Conservation (phyloP, 1,140 invertebrate genomes). For the Acyrthosiphon pisum region DNA sequence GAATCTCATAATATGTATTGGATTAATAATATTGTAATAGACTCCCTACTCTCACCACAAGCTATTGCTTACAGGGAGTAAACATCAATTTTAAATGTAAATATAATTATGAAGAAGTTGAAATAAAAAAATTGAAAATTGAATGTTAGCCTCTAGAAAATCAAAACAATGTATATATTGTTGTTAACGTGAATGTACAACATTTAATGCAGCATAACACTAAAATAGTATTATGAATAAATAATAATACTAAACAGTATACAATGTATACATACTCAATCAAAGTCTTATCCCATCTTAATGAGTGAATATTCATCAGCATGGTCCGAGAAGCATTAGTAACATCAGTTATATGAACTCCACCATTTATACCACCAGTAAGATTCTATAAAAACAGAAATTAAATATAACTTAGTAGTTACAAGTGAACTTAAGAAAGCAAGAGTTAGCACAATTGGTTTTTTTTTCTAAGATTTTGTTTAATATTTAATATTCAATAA, state of each 20-base stretch:
- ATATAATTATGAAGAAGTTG: no score
- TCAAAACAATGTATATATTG: not conserved
- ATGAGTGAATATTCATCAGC: conserved; percentile 89
- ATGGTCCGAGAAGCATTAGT: conserved; percentile 96
- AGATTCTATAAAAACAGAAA: conserved; percentile 77
- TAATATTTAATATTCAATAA: not conserved
- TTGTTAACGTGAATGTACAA: not conserved
- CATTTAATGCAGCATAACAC: not conserved
- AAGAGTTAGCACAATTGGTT: not conserved
- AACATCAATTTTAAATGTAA: no score
- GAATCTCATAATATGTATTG: no score
- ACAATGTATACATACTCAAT: conserved; percentile 66
- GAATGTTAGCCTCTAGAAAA: not conserved
- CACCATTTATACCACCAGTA: conserved; percentile 82
- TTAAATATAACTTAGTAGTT: conserved; percentile 14
- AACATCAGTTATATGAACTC: conserved; percentile 93
- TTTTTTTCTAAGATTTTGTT: not conserved
- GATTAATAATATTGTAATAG: no score
- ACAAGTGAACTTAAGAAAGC: not conserved
- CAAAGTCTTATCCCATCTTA: conserved; percentile 87
- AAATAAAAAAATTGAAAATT: no score
- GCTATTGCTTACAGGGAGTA: no score
- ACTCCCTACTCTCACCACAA: no score
- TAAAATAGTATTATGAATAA: no score
- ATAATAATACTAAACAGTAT: no score